Conservation (phyloP, 1,140 invertebrate genomes). For the Drosophila tristis region DNA sequence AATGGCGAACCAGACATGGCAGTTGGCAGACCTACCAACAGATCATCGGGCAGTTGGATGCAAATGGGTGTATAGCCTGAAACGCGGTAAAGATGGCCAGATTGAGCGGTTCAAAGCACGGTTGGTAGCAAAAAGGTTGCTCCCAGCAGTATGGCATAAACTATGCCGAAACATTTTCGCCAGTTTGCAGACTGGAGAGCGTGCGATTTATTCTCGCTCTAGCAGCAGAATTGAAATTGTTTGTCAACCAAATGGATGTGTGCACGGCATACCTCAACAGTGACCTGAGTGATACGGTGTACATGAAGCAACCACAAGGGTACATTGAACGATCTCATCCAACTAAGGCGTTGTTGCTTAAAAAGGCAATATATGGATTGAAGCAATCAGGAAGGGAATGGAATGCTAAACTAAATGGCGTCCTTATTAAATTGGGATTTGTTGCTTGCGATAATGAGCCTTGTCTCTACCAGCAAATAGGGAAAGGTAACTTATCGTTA, state of each 20-base stretch:
- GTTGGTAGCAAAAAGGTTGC: conserved; percentile 4
- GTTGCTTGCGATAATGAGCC: background rate
- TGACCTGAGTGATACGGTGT: background rate
- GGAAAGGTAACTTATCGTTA: too few species aligned
- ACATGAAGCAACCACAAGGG: too few species aligned
- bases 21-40: background rate
- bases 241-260: conserved; percentile 9
- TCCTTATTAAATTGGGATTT: background rate
- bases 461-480: too few species aligned
- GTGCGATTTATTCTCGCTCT: too few species aligned
- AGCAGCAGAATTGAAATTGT: too few species aligned
- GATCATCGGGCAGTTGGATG: background rate
- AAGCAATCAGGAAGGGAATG: conserved; percentile 13
- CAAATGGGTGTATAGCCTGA: background rate
- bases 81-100: background rate
- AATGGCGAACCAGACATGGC: background rate
- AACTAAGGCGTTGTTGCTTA: conserved; percentile 4
- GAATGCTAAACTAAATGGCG: conserved; percentile 9
- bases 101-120: background rate
- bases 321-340: too few species aligned
- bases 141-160: conserved; percentile 2
- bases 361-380: conserved; percentile 19
- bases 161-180: too few species aligned
- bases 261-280: conserved; percentile 13
- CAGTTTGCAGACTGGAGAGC: too few species aligned